Percentiles rank a stretch among this genome's conserved stretches.
Evolutionary conservation across 2,888 invertebrate genomes (phyloP).

Genomic region (Drosophila siamana): DNA sequence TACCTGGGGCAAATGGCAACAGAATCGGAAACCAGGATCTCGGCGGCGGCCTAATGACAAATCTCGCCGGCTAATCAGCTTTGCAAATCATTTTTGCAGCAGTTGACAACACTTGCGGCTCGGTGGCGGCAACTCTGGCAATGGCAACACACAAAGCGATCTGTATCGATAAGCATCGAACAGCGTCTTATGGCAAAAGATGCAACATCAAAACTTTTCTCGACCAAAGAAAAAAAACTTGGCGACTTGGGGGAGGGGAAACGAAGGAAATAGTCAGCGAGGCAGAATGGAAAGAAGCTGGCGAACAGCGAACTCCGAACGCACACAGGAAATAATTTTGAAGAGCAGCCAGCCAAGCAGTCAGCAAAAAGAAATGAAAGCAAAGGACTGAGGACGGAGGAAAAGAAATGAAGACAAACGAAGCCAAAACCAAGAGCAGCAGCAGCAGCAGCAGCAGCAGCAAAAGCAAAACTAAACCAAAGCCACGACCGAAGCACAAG

Average conservation of each 20-base stretch:
- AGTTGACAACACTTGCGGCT: neutral
- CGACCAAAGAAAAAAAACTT: neutral
- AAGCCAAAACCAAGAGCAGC: constrained; percentile 30
- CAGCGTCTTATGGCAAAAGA: constrained; percentile 36
- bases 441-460: too few species aligned
- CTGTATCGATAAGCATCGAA: constrained; percentile 53
- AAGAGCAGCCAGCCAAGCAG: constrained; percentile 50
- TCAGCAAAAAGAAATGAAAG: constrained; percentile 11
- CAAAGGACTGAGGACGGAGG: constrained; percentile 5
- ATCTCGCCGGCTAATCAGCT: neutral
- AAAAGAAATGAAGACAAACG: constrained; percentile 29
- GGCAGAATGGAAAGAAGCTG: constrained; percentile 44
- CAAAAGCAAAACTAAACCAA: constrained; percentile 16
- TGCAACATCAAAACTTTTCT: constrained; percentile 30
- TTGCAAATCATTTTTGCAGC: neutral
- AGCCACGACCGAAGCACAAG: constrained; percentile 23
- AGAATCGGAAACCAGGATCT: neutral
- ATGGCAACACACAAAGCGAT: constrained; percentile 28
- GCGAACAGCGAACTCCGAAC: too few species aligned
- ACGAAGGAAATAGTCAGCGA: constrained; percentile 14
- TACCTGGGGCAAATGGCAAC: neutral
- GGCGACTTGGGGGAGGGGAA: neutral
- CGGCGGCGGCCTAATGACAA: neutral
- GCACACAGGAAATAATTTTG: constrained; percentile 61
- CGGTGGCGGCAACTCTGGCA: constrained; percentile 1